Evolutionary conservation across 2,888 invertebrate species (phyloP).

Genomic region (Dioctria linearis): DNA sequence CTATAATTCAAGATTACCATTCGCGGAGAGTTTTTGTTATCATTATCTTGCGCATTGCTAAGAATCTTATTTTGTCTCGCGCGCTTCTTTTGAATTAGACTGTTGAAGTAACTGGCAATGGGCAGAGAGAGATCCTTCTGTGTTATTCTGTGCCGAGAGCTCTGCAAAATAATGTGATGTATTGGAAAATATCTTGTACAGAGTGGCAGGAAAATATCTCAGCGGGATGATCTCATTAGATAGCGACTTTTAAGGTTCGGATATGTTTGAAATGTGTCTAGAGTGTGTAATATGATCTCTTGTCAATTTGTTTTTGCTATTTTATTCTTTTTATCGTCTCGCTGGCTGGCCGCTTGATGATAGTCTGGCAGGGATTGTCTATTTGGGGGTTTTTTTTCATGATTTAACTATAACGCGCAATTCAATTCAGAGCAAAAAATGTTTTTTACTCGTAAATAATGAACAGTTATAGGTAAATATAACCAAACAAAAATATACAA

Average conservation of each 20-base stretch:
- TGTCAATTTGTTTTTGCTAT: not conserved
- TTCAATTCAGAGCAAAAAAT: not conserved
- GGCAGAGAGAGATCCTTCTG: conserved; percentile 11
- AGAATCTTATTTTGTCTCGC: conserved; percentile 39
- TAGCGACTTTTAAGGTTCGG: conserved; percentile 42
- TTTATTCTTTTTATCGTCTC: not conserved
- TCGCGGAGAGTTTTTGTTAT: conserved; percentile 44
- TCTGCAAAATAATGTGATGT: conserved; percentile 13
- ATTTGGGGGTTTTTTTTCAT: not conserved
- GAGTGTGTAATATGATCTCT: not conserved
- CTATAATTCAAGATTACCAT: conserved; percentile 45
- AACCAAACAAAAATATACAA: not conserved
- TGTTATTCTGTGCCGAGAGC: not conserved
- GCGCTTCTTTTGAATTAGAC: conserved; percentile 44
- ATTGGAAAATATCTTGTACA: conserved; percentile 22
- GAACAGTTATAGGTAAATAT: conserved; percentile 25
- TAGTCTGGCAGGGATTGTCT: not conserved
- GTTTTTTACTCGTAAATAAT: not conserved
- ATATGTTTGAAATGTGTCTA: conserved; percentile 27
- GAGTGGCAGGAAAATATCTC: conserved; percentile 20
- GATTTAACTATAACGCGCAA: not conserved
- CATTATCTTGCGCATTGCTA: conserved; percentile 29
- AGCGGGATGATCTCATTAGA: conserved; percentile 47
- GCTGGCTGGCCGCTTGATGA: not conserved
- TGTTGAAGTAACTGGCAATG: not conserved